phyloP scores from a whole-genome alignment of 1,140 invertebrate species.

The Nephila pilipes region DNA sequence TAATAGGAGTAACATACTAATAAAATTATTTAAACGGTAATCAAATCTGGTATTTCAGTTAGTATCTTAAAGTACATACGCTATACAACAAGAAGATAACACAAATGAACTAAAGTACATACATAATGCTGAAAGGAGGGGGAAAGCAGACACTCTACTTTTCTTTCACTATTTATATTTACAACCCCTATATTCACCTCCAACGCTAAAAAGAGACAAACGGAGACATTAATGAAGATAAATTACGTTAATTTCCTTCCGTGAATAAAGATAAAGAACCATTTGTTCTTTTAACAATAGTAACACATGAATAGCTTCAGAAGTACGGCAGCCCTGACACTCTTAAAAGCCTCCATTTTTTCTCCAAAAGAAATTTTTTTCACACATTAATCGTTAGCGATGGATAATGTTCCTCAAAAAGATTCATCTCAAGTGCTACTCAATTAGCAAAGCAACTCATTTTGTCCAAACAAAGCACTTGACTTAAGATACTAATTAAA shows the following conservation, averaged over 20 bases:
- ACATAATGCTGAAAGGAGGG: too few species aligned
- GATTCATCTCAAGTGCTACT: neutral
- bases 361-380: neutral
- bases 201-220: neutral
- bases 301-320: slow-evolving; percentile 15
- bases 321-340: neutral
- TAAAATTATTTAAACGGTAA: too few species aligned
- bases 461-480: neutral
- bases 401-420: neutral
- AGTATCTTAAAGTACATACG: too few species aligned
- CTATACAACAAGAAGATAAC: too few species aligned
- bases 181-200: neutral
- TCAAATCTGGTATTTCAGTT: too few species aligned
- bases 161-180: neutral
- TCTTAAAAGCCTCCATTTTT: neutral
- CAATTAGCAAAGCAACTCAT: neutral
- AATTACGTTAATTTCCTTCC: slow-evolving; percentile 40
- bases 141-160: neutral
- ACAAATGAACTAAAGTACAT: too few species aligned
- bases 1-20: too few species aligned
- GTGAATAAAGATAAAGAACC: slow-evolving; percentile 3
- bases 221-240: slow-evolving; percentile 52
- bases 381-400: neutral
- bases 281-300: slow-evolving; percentile 30
- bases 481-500: neutral